Conservation (phyloP, 2,113 vertebrate genomes). For the Ondatra zibethicus region DNA sequence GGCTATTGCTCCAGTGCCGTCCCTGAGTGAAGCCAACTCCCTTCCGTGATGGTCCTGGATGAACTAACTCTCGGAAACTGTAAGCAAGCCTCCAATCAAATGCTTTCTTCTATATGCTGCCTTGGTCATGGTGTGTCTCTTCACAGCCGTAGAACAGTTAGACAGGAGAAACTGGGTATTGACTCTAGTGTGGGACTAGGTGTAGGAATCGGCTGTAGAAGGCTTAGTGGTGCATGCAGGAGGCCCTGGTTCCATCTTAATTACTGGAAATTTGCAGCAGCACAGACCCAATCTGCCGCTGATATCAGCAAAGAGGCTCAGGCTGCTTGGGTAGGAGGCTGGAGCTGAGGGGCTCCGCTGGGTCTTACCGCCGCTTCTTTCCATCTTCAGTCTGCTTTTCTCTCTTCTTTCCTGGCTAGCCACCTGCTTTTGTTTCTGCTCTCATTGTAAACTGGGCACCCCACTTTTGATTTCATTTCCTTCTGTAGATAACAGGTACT, state of each 20-base stretch:
- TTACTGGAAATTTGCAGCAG: neutral
- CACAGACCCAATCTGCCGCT: neutral
- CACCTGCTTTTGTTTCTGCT: neutral
- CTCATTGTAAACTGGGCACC: neutral
- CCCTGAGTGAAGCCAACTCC: neutral
- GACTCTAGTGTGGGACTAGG: too few species aligned
- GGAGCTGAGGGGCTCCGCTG: neutral
- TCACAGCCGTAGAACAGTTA: neutral
- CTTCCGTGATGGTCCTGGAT: neutral
- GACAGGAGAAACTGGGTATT: neutral
- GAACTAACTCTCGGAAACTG: too few species aligned
- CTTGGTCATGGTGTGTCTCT: neutral
- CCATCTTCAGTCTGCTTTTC: neutral
- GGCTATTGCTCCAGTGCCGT: neutral
- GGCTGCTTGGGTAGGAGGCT: neutral
- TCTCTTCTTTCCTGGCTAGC: neutral
- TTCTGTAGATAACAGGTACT: neutral
- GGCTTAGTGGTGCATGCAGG: neutral
- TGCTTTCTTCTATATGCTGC: neutral
- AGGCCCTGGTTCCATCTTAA: neutral
- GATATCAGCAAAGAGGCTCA: neutral
- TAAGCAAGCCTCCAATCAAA: neutral
- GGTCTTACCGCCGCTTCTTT: neutral
- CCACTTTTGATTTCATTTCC: neutral
- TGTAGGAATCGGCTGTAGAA: neutral